Evolutionary conservation across 2,888 invertebrate genomes (phyloP).

Genomic region (Hipparchia semele): DNA sequence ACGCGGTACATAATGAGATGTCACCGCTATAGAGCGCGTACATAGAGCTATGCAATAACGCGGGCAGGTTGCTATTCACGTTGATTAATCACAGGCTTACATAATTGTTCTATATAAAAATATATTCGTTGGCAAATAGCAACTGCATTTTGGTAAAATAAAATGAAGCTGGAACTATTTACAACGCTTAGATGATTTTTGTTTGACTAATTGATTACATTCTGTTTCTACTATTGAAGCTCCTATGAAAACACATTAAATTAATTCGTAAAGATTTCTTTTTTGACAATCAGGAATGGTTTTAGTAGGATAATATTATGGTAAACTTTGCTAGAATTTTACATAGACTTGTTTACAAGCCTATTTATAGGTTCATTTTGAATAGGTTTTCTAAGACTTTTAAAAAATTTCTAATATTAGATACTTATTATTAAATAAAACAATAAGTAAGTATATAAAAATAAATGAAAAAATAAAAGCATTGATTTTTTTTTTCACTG

Average conservation of each 20-base stretch:
- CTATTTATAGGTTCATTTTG: not conserved
- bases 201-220: constrained; percentile 24
- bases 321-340: too few species aligned
- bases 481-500: too few species aligned
- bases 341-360: not conserved
- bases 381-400: not conserved
- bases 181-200: constrained; percentile 39
- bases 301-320: not conserved
- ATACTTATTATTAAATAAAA: too few species aligned
- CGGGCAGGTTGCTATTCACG: constrained; percentile 64
- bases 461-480: too few species aligned
- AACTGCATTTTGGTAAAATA: constrained; percentile 42
- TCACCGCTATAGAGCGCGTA: constrained; percentile 70
- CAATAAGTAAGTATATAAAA: too few species aligned
- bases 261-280: not conserved
- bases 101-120: constrained; percentile 51
- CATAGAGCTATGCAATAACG: constrained; percentile 75
- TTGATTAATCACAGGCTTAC: constrained; percentile 76
- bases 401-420: too few species aligned
- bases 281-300: not conserved
- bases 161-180: constrained; percentile 38
- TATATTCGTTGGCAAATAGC: constrained; percentile 45
- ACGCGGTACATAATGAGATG: constrained; percentile 76
- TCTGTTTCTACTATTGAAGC: constrained; percentile 2
- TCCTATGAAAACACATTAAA: not conserved